Evolutionary conservation across 2,797 vertebrate genomes (phyloP).

Genomic region (Myotis myotis): DNA sequence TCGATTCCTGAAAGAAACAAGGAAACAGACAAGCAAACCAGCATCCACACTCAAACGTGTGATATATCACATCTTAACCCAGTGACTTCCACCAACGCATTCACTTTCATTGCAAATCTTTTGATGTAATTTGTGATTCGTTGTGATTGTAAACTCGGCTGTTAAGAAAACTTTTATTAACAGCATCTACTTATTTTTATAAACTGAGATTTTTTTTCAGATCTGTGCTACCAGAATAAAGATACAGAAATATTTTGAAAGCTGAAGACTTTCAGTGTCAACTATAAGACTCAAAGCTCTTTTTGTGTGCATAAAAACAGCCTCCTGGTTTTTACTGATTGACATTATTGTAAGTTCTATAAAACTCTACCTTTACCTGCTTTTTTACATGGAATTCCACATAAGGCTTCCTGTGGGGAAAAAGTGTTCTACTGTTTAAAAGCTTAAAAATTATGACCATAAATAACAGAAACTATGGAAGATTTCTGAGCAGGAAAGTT

Average conservation of each 20-base stretch:
- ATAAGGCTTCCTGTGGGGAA: constrained; percentile 3
- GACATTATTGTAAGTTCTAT: constrained; percentile 10
- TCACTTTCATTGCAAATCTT: neutral
- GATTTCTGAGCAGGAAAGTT: constrained; percentile 38
- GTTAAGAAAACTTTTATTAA: constrained; percentile 38
- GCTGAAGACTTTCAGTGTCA: neutral
- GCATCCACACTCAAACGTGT: neutral
- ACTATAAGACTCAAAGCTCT: neutral
- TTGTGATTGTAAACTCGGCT: neutral
- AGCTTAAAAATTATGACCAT: constrained; percentile 46
- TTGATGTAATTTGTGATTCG: neutral
- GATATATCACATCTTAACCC: neutral
- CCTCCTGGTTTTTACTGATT: constrained; percentile 28
- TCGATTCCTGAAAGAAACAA: constrained; percentile 42
- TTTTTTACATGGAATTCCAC: constrained; percentile 4
- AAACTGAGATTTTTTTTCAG: neutral
- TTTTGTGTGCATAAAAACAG: constrained; percentile 6
- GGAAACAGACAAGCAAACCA: neutral
- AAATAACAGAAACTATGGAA: constrained; percentile 47
- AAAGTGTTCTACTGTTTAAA: constrained; percentile 29
- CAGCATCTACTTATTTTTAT: neutral
- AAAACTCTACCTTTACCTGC: constrained; percentile 17
- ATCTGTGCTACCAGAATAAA: constrained; percentile 4
- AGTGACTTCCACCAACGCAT: neutral
- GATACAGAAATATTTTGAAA: constrained; percentile 5